Percentiles rank a stretch among this genome's conserved stretches.
These are phyloP conservation scores for Tenrec ecaudatus DNA, from an alignment of 2,113 vertebrate genomes.

Conservation along the genomic window DNA sequence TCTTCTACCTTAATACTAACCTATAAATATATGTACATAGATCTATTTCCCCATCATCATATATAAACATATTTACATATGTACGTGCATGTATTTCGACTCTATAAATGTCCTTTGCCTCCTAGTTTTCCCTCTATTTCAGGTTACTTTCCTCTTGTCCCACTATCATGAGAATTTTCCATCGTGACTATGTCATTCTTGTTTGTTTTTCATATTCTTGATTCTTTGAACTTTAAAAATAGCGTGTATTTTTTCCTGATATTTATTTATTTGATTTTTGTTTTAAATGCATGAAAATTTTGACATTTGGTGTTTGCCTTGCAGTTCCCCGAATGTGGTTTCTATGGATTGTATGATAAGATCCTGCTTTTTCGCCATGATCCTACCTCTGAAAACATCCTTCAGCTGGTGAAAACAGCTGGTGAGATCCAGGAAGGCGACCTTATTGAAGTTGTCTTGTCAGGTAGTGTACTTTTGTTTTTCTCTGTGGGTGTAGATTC, in stretches of 20 bases:
- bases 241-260: conserved; percentile 19
- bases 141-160: too few species aligned
- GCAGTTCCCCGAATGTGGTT: conserved; percentile 95
- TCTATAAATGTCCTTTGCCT: too few species aligned
- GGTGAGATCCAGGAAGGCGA: conserved; percentile 93
- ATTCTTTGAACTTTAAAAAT: not conserved
- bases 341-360: conserved; percentile 95
- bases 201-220: conserved; percentile 6
- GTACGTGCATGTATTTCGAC: too few species aligned
- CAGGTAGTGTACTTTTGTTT: conserved; percentile 86
- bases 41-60: too few species aligned
- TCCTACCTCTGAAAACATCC: conserved; percentile 92
- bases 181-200: not conserved
- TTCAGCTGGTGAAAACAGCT: conserved; percentile 93
- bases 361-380: conserved; percentile 96
- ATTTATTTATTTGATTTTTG: conserved; percentile 50
- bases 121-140: too few species aligned
- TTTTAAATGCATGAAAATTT: conserved; percentile 34
- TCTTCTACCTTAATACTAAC: too few species aligned
- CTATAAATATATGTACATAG: too few species aligned
- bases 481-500: not conserved
- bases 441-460: conserved; percentile 94
- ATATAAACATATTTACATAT: too few species aligned
- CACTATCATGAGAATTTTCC: not conserved
- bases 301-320: conserved; percentile 77